Base-by-base conservation (phyloP, 2,797 vertebrate genomes). In the Natrix natrix region DNA sequence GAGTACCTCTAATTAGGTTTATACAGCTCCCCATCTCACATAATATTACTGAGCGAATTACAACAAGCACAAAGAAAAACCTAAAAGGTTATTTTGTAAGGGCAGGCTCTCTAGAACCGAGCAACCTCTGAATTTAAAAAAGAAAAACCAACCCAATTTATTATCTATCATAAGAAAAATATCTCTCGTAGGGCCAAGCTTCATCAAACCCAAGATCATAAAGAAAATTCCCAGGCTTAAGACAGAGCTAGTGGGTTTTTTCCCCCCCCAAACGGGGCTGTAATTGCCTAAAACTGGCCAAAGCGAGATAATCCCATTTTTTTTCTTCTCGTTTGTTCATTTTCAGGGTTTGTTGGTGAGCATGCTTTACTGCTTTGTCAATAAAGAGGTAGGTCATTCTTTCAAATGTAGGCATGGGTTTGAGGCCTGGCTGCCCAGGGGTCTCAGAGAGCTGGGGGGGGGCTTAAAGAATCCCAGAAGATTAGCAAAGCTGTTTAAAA, bases 281-380 rank as follows among this genome's bases (percentile, higher is more conserved):
- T 4, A 5, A 78, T 43, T 78, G 37, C 37, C 2, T 78, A 22
- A 22, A 78, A 78, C 74, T 17, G 7, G 32, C 69, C 7, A 66
- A 66, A 61, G 63, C 5, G 6, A 32, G 0, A 28, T 55, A 32
- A 32, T 32, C 0, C 56, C 10, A 22, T 87, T 22, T 87, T 17
- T 17, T 17, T 14, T 1, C 1, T 3, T 3, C 66, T 63, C 7
- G 69, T 93, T 52, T 28, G 94, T 4, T 28, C 3, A 89, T 86
- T 0, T 87, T 12, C 96, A 99, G 99, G 99, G 99, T 16, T 98
- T 99, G 97, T 97, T 99, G 96, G 99, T 99, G 95, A 99, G 99
- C 94, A 98, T 99, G 83, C 97, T 99, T 74, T 99, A 99, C 97
- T 99, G 99, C 95, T 99, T 99, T 0, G 97, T 99, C 97, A 99